Conservation (phyloP, 92 coral and sea anemone genomes). For the Micromussa lordhowensis region DNA sequence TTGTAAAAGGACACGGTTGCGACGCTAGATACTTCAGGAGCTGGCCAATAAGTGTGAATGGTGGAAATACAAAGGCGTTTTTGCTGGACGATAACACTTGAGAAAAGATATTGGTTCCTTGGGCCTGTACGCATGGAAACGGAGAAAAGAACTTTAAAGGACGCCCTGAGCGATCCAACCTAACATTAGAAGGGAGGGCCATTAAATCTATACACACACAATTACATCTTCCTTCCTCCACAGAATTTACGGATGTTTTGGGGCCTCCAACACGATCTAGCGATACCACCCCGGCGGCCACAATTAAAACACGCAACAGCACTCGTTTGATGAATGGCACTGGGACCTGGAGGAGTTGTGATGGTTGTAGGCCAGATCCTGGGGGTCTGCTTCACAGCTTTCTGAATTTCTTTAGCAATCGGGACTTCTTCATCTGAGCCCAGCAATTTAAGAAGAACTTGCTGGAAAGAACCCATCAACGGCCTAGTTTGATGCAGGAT, state of each 20-base stretch:
- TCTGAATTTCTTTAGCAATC: constrained; percentile 30
- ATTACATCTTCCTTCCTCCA: no score
- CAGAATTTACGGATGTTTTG: background rate
- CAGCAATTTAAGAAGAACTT: constrained; percentile 30
- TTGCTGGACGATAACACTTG: no score
- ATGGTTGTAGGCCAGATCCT: background rate
- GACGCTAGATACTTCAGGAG: constrained; percentile 35
- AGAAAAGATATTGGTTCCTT: no score
- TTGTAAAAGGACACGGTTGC: constrained; percentile 22
- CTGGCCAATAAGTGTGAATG: no score
- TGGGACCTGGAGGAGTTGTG: background rate
- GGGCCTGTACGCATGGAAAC: no score
- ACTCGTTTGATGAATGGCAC: no score
- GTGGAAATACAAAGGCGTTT: no score
- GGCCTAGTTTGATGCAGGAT: background rate
- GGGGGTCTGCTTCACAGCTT: constrained; percentile 19
- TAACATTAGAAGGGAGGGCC: no score
- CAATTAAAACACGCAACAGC: background rate
- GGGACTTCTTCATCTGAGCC: constrained; percentile 45
- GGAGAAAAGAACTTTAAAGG: no score
- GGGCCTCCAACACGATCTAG: background rate
- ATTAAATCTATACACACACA: no score
- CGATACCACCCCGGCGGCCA: background rate
- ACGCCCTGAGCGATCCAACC: no score
- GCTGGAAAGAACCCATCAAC: constrained; percentile 24